phyloP scores from a whole-genome alignment of 2,797 vertebrate species.

The Austrolebias charrua region DNA sequence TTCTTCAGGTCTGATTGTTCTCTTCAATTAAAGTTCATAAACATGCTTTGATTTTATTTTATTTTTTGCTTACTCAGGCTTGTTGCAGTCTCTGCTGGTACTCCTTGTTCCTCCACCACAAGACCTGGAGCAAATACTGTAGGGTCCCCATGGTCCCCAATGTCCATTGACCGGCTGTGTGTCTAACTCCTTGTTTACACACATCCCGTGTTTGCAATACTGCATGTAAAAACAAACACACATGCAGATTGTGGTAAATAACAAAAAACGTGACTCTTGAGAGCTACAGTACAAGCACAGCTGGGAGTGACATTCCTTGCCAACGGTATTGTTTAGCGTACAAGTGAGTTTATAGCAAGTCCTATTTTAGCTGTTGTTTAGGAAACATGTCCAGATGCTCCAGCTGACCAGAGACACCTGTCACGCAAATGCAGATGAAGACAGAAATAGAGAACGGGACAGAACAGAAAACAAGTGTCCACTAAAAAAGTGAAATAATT shows the following conservation, averaged over 20 bases:
- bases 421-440: no score
- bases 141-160: slow-evolving; percentile 94
- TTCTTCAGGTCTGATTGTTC: neutral
- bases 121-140: slow-evolving; percentile 90
- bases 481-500: no score
- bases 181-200: slow-evolving; percentile 91
- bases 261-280: slow-evolving; percentile 8
- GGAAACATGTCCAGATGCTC: no score
- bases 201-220: slow-evolving; percentile 93
- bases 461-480: no score
- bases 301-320: neutral
- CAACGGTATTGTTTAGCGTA: slow-evolving; percentile 37
- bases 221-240: slow-evolving; percentile 61
- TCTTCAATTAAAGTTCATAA: neutral
- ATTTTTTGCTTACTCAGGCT: slow-evolving; percentile 88
- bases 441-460: no score
- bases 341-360: slow-evolving; percentile 1
- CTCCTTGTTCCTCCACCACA: slow-evolving; percentile 96
- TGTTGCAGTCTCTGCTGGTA: slow-evolving; percentile 88
- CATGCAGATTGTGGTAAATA: slow-evolving; percentile 24
- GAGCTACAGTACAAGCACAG: slow-evolving; percentile 42
- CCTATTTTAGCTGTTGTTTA: neutral
- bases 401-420: no score
- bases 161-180: slow-evolving; percentile 87
- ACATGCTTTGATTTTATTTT: neutral